Base-by-base conservation (phyloP, 2,888 invertebrate genomes). In the Drosophila basisetae region DNA sequence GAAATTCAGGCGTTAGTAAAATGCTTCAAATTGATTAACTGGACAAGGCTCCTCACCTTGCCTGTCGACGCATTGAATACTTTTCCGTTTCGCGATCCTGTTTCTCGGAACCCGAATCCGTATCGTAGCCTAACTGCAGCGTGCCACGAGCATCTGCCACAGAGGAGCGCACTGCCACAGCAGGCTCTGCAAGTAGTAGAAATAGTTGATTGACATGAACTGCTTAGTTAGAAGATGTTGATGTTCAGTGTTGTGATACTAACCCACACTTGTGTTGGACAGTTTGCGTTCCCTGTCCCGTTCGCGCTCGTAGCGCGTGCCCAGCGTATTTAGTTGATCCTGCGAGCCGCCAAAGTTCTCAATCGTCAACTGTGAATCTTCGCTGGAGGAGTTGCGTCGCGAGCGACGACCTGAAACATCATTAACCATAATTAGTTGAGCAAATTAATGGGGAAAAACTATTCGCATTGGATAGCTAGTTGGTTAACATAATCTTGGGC, bases 261-360 rank as follows among this genome's bases (percentile, higher is more conserved):
- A 68, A 92, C 92, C 92, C 72, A 92, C 87, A 75, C 92, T 93
- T n/a, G 92, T 89, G 81, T 87, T 93, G 10, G 93, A 93, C 37
- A 94, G 93, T 91, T 95, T 94, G 56, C 94, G 83, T 64, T 92
- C 92, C 43, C 91, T 78, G 47, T 91, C 90, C 37, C 91, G 81
- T 54, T 92, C 92, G n/a, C 92, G 89, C 93, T 97, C 97, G 0
- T 96, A 96, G 70, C 96, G 94, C 9, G n/a, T 30, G 0, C 97
- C 97, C 53, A 97, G 96, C 92, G 97, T 96, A 94, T 97, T 97
- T 83, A 98, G 93, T 85, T 97, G 96, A 93, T 98, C 98, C 94
- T 97, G 97, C 80, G 97, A 97, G 68, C 98, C 98, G 55, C 98
- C 98, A 93, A 98, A 98, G 94, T 98, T 98, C 94, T 98, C 98